Evolutionary conservation across 2,888 invertebrate species (phyloP).

Genomic region (Drosophila borborema): DNA sequence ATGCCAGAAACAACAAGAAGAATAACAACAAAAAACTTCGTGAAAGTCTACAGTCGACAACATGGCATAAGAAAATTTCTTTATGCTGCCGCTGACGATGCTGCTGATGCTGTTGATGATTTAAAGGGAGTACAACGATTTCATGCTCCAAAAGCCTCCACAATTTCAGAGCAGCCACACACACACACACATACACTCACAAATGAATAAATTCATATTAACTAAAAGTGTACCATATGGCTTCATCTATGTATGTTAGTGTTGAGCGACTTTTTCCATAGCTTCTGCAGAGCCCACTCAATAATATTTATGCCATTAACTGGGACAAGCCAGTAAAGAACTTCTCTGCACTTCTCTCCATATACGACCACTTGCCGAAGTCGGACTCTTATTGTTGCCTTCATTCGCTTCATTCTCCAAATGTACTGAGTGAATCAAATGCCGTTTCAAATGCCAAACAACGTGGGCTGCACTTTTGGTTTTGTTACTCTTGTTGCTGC

Average conservation of each 20-base stretch:
- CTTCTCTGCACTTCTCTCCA: slow-evolving; percentile 7
- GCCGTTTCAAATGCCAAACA: slow-evolving; percentile 44
- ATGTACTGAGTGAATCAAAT: slow-evolving; percentile 19
- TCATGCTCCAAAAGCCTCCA: slow-evolving; percentile 46
- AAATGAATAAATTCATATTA: not conserved
- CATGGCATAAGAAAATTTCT: slow-evolving; percentile 48
- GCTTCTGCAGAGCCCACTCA: slow-evolving; percentile 48
- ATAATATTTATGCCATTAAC: slow-evolving; percentile 50
- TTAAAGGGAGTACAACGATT: slow-evolving; percentile 50
- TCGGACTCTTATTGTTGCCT: slow-evolving; percentile 36
- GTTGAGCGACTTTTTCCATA: slow-evolving; percentile 40
- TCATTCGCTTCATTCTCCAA: slow-evolving; percentile 18
- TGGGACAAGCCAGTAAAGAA: slow-evolving; percentile 32
- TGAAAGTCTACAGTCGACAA: slow-evolving; percentile 32
- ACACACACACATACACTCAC: not conserved
- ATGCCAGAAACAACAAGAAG: slow-evolving; percentile 14
- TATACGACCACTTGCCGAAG: slow-evolving; percentile 4
- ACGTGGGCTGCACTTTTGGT: slow-evolving; percentile 58
- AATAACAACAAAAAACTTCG: slow-evolving; percentile 1
- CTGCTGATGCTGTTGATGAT: slow-evolving; percentile 24
- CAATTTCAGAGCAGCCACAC: not conserved
- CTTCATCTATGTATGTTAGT: not conserved
- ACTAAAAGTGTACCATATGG: slow-evolving; percentile 10
- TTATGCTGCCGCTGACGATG: slow-evolving; percentile 35
- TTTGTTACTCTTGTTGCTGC: slow-evolving; percentile 21